These are phyloP conservation scores for Cotesia congregata DNA, from an alignment of 2,888 invertebrate species.

Conservation along the genomic window DNA sequence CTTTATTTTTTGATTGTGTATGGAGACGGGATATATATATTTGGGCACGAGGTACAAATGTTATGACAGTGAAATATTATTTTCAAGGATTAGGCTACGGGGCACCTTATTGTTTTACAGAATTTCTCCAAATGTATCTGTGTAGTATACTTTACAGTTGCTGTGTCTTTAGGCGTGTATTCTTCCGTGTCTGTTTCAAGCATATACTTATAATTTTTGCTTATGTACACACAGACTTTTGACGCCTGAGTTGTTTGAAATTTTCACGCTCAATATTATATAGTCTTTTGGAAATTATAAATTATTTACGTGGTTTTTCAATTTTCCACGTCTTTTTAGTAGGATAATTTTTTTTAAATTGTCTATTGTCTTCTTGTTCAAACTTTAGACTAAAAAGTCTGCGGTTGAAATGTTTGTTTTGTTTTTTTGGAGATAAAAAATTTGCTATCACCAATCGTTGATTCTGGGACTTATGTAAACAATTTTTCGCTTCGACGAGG, in stretches of 20 bases:
- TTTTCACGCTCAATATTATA: background rate
- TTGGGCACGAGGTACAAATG: conserved; percentile 20
- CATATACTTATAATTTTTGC: background rate
- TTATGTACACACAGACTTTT: background rate
- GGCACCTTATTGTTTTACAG: conserved; percentile 32
- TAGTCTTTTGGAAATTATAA: background rate
- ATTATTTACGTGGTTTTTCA: background rate
- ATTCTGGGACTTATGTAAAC: background rate
- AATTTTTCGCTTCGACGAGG: conserved; percentile 35
- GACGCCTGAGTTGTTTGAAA: background rate
- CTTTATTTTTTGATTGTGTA: conserved; percentile 5
- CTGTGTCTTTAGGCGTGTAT: conserved; percentile 13
- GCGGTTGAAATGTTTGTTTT: background rate
- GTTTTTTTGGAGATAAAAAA: background rate
- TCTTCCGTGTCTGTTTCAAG: background rate
- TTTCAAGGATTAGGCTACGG: conserved; percentile 23
- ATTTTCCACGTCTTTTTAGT: background rate
- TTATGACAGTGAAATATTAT: conserved; percentile 39
- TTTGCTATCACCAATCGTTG: background rate
- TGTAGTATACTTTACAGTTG: conserved; percentile 28
- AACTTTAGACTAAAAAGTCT: background rate
- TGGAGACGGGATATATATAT: background rate
- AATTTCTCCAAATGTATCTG: conserved; percentile 18
- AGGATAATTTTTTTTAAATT: background rate
- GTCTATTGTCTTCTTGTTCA: background rate